A percentile compares a stretch with the other conserved stretches of the same genome.
Evolutionary conservation across 2,113 vertebrate species (phyloP).

Genomic region (Cyprinodon variegatus): DNA sequence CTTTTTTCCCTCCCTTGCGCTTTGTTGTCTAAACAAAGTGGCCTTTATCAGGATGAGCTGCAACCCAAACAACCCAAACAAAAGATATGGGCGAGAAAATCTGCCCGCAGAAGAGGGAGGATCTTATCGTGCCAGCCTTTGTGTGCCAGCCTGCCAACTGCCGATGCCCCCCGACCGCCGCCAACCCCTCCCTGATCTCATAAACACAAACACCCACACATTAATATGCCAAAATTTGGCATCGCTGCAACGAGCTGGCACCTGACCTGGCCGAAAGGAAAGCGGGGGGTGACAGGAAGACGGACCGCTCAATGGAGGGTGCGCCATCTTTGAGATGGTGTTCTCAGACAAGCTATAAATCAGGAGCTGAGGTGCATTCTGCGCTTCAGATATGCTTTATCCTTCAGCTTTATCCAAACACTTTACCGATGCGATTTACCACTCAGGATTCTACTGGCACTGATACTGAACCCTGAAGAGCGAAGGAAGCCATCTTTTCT

Average conservation of each 20-base stretch:
- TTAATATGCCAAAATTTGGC: conserved; percentile 43
- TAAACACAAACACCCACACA: conserved; percentile 15
- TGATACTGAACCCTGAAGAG: background rate
- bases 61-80: conserved; percentile 79
- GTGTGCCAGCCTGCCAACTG: conserved; percentile 78
- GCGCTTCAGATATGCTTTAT: background rate
- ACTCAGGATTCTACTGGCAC: background rate
- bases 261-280: conserved; percentile 53
- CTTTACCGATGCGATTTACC: background rate
- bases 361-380: background rate
- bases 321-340: conserved; percentile 57
- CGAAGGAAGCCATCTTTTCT: background rate
- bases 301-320: conserved; percentile 20
- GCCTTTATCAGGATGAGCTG: conserved; percentile 78
- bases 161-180: conserved; percentile 57
- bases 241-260: conserved; percentile 53
- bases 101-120: conserved; percentile 66
- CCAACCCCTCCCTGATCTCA: conserved; percentile 36
- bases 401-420: background rate
- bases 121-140: conserved; percentile 74
- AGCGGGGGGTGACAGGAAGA: conserved; percentile 30
- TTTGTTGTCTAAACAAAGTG: conserved; percentile 83
- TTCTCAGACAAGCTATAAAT: conserved; percentile 19
- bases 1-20: conserved; percentile 60
- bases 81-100: conserved; percentile 76